phyloP scores from a whole-genome alignment of 2,797 vertebrate genomes.

The Spinus olivaceus region DNA sequence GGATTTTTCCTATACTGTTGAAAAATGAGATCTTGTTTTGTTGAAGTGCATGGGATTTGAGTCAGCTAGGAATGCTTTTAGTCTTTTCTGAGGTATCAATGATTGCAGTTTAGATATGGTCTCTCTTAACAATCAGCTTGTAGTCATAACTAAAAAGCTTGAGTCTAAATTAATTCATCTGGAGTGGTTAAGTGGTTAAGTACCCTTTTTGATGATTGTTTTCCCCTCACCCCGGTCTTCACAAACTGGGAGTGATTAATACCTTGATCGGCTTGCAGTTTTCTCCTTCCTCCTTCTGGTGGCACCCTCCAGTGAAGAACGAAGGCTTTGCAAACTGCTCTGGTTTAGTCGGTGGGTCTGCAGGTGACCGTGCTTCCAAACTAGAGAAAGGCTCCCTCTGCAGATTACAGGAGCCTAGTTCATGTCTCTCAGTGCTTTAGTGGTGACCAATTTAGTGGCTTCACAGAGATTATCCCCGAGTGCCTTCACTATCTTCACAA shows the following conservation, averaged over 20 bases:
- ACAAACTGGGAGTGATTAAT: background rate
- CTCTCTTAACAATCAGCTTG: background rate
- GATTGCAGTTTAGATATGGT: background rate
- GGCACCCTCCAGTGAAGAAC: background rate
- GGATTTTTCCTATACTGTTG: background rate
- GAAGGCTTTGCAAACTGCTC: background rate
- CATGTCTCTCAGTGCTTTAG: background rate
- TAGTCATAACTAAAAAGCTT: background rate
- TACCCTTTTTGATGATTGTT: background rate
- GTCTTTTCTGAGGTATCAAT: background rate
- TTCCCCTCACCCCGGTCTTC: accelerated
- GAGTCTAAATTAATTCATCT: background rate
- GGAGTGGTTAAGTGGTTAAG: background rate
- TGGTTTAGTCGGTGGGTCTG: background rate
- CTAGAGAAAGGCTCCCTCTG: background rate
- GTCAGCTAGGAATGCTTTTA: background rate
- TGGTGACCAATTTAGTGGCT: background rate
- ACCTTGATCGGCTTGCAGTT: background rate
- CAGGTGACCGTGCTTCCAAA: background rate
- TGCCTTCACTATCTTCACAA: background rate
- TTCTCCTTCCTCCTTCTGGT: background rate
- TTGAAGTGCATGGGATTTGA: background rate
- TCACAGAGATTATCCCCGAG: background rate
- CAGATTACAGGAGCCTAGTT: background rate
- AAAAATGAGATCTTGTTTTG: background rate